Evolutionary conservation across 2,888 invertebrate species (phyloP).

Genomic region (Cheilosia grossa): DNA sequence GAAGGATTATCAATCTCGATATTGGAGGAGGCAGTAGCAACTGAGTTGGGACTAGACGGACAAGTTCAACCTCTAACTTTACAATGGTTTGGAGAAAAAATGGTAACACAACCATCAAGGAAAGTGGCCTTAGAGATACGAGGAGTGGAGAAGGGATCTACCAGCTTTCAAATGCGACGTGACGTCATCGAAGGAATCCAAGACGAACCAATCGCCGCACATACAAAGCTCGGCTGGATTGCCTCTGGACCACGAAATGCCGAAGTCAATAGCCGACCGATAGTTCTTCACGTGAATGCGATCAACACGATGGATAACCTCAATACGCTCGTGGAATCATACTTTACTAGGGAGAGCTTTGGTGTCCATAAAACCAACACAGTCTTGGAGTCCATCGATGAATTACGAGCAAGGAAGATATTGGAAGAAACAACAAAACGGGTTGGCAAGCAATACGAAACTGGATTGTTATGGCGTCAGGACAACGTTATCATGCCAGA

Average conservation of each 20-base stretch:
- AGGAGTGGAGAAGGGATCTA: background rate
- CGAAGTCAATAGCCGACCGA: background rate
- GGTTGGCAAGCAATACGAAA: background rate
- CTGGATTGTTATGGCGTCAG: conserved; percentile 5
- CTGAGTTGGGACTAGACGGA: conserved; percentile 53
- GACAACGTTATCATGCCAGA: conserved; percentile 38
- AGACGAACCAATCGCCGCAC: conserved; percentile 1
- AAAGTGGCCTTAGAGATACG: background rate
- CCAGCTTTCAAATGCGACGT: conserved; percentile 38
- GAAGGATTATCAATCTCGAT: conserved; percentile 68
- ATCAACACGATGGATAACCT: background rate
- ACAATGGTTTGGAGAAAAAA: conserved; percentile 67
- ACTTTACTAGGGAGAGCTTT: conserved; percentile 54
- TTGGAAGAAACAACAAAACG: background rate
- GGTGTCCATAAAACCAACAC: conserved; percentile 15
- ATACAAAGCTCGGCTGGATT: conserved; percentile 51
- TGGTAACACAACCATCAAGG: conserved; percentile 39
- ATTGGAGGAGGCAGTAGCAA: conserved; percentile 40
- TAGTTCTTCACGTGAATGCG: conserved; percentile 15
- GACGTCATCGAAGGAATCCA: background rate
- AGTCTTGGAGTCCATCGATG: conserved; percentile 33
- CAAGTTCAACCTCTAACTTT: conserved; percentile 49
- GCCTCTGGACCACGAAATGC: conserved; percentile 44
- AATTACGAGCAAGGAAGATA: background rate
- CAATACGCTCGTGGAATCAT: conserved; percentile 38